Evolutionary conservation across 2,113 vertebrate species (phyloP), one percentile per base, ranked within the genome.

Genomic region (Catharus fuscescens): DNA sequence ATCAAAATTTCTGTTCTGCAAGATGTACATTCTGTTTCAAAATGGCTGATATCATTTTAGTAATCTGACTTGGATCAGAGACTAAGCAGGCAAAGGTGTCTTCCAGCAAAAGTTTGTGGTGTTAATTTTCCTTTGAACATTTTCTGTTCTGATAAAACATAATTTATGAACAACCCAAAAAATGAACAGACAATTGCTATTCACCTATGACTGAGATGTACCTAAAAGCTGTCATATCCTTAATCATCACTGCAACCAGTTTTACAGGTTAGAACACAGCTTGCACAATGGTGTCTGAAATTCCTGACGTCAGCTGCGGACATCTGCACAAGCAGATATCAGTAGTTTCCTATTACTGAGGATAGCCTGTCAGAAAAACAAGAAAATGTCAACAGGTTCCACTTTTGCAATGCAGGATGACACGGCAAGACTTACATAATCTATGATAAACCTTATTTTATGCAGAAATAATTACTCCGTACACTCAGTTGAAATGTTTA

Each of bases 281-380:
- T 83, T 88, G 77, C 86, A 88, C 88, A 88, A 88, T 81, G 64
- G 26, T 95, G 96, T 91, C 93, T 96, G 76, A 90, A 71, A 57
- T 80, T 84, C 45, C 61, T 95, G 72, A 86, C 83, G 90, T 96
- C 91, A 95, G 89, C 74, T 71, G 80, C 0, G 6, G 54, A 94
- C 93, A 88, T 96, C 94, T 97, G 97, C 90, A 73, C 81, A 90
- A 57, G 85, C 95, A 96, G 97, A 97, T 97, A 97, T 32, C 71
- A 50, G 78, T 23, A n/a, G 70, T 78, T 96, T 90, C 66, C 90
- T 76, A 70, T 73, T 91, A 92, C 92, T 81, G 77, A 95, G 91
- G 91, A 62, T 18, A 47, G 59, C 40, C 65, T 61, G 86, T 13
- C 36, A 96, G 92, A 87, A 95, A 93, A 96, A 83, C 94, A 95